Evolutionary conservation across 2,888 invertebrate species (phyloP).

Genomic region (Drosophila gaucha): DNA sequence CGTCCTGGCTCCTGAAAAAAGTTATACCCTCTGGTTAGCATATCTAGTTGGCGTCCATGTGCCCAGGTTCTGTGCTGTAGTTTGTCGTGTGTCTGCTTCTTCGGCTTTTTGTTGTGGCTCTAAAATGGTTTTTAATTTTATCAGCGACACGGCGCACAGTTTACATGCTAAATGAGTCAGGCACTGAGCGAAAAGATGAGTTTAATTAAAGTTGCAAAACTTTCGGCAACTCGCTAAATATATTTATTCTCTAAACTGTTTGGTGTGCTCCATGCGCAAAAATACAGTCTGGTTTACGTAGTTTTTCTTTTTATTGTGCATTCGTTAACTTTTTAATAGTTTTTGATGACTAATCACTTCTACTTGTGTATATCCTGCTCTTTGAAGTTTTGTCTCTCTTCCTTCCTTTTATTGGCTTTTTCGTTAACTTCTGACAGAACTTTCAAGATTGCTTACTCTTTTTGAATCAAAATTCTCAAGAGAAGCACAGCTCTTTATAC

Average conservation of each 20-base stretch:
- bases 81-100: conserved; percentile 22
- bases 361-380: no score
- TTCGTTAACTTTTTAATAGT: conserved; percentile 13
- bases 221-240: conserved; percentile 8
- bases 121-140: conserved; percentile 80
- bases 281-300: no score
- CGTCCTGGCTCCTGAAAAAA: conserved; percentile 23
- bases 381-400: no score
- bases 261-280: background rate
- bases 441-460: no score
- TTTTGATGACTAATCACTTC: conserved; percentile 8
- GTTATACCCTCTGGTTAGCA: conserved; percentile 32
- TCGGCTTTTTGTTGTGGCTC: conserved; percentile 51
- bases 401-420: no score
- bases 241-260: background rate
- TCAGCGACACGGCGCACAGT: conserved; percentile 61
- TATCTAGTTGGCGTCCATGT: conserved; percentile 24
- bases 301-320: background rate
- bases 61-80: conserved; percentile 32
- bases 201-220: conserved; percentile 18
- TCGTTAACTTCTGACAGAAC: no score
- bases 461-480: no score
- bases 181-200: conserved; percentile 57
- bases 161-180: conserved; percentile 65
- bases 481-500: no score